phyloP scores from a whole-genome alignment of 92 coral and sea anemone species.

The Meandrina meandrites region DNA sequence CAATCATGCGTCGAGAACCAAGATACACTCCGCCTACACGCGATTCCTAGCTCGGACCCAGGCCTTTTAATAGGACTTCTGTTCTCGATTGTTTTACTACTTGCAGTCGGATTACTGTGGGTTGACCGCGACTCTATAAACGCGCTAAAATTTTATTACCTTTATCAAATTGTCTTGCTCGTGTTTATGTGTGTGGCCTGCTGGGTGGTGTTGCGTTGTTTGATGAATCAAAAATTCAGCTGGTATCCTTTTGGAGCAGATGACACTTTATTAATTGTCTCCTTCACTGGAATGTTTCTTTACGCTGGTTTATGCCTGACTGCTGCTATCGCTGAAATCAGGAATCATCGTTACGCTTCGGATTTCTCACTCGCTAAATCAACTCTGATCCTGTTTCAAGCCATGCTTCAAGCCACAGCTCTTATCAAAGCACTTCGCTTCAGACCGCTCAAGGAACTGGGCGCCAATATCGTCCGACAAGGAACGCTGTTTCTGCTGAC shows the following conservation, averaged over 20 bases:
- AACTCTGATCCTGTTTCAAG: slow-evolving; percentile 77
- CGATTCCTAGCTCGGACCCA: slow-evolving; percentile 90
- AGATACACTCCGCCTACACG: slow-evolving; percentile 74
- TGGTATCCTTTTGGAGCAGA: slow-evolving; percentile 96
- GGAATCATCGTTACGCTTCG: slow-evolving; percentile 74
- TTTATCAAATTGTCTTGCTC: slow-evolving; percentile 76
- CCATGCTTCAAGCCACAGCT: slow-evolving; percentile 92
- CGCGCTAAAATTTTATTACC: slow-evolving; percentile 87
- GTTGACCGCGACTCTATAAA: slow-evolving; percentile 76
- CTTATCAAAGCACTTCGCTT: slow-evolving; percentile 93
- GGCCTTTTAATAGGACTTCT: slow-evolving; percentile 90
- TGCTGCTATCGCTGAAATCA: slow-evolving; percentile 92
- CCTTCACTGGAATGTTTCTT: slow-evolving; percentile 88
- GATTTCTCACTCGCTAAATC: slow-evolving; percentile 87
- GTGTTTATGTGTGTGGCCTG: slow-evolving; percentile 88
- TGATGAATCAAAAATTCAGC: slow-evolving; percentile 84
- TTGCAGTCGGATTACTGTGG: slow-evolving; percentile 92
- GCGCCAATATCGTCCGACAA: slow-evolving; percentile 91
- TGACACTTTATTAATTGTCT: slow-evolving; percentile 82
- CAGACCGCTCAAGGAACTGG: slow-evolving; percentile 81
- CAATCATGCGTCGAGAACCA: slow-evolving; percentile 89
- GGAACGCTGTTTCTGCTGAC: slow-evolving; percentile 92
- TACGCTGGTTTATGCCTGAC: slow-evolving; percentile 92
- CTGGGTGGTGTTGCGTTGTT: slow-evolving; percentile 89
- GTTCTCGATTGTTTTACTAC: slow-evolving; percentile 83